These are phyloP conservation scores for Sturmia bella DNA, from an alignment of 2,888 invertebrate species.

Conservation along the genomic window DNA sequence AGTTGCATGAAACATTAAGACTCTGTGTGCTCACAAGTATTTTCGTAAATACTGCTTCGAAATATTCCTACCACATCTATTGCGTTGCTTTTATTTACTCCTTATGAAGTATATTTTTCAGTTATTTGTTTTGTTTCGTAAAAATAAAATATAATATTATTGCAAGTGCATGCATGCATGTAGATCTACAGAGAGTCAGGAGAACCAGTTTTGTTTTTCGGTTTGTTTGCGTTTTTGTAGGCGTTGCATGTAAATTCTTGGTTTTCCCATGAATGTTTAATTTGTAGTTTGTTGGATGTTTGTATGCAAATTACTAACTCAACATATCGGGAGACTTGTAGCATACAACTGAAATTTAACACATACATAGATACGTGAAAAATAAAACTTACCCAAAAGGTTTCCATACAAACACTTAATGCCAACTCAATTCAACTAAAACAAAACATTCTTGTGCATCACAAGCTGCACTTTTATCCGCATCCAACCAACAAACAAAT, in stretches of 20 bases:
- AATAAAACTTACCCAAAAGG: not conserved
- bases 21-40: not conserved
- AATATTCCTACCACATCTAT: not conserved
- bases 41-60: not conserved
- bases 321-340: constrained; percentile 21
- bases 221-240: not conserved
- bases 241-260: constrained; percentile 20
- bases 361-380: constrained; percentile 15
- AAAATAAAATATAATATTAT: constrained; percentile 29
- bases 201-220: not conserved
- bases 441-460: constrained; percentile 41
- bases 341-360: constrained; percentile 15
- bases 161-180: not conserved
- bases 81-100: not conserved
- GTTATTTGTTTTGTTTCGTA: not conserved
- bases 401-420: constrained; percentile 3
- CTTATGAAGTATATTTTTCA: not conserved
- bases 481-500: constrained; percentile 10
- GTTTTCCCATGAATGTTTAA: constrained; percentile 42
- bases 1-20: too few species aligned
- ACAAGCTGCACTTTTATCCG: constrained; percentile 19
- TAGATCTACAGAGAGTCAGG: constrained; percentile 4
- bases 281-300: constrained; percentile 45
- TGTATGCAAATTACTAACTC: constrained; percentile 62
- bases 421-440: constrained; percentile 45